phyloP scores from a whole-genome alignment of 2,113 vertebrate genomes.

The Sylvia atricapilla region DNA sequence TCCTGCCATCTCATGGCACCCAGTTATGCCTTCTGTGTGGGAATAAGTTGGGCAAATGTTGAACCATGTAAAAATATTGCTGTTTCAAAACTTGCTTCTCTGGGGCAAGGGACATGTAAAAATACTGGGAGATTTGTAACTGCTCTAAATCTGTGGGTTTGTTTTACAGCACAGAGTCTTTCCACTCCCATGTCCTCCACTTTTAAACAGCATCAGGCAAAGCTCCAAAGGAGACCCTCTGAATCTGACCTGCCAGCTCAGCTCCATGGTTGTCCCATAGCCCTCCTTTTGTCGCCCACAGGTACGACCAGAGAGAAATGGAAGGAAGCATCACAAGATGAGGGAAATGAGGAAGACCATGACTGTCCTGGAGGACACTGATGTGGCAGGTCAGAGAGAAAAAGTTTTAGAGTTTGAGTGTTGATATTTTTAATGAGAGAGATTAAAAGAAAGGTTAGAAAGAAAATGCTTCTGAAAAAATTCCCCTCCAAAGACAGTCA shows the following conservation, averaged over 20 bases:
- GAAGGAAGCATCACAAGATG: not conserved
- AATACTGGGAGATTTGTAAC: not conserved
- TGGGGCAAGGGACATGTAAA: not conserved
- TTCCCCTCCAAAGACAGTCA: not conserved
- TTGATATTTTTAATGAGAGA: not conserved
- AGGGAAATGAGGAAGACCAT: not conserved
- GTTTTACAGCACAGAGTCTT: not conserved
- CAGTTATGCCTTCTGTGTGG: not conserved
- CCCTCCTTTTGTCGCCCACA: not conserved
- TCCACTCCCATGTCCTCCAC: not conserved
- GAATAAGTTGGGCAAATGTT: not conserved
- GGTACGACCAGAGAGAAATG: not conserved
- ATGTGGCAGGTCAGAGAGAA: not conserved
- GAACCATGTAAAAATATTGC: not conserved
- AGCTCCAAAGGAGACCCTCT: not conserved
- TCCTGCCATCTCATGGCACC: not conserved
- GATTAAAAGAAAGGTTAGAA: not conserved
- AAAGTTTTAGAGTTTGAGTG: not conserved
- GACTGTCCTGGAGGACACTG: not conserved
- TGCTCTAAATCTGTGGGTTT: not conserved
- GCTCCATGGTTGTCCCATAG: not conserved
- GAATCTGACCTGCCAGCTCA: not conserved
- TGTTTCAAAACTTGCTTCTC: not conserved
- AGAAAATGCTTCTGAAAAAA: not conserved
- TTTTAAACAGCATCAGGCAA: not conserved